Base-by-base conservation (phyloP, 2,888 invertebrate species). In the Pristionchus mayeri region DNA sequence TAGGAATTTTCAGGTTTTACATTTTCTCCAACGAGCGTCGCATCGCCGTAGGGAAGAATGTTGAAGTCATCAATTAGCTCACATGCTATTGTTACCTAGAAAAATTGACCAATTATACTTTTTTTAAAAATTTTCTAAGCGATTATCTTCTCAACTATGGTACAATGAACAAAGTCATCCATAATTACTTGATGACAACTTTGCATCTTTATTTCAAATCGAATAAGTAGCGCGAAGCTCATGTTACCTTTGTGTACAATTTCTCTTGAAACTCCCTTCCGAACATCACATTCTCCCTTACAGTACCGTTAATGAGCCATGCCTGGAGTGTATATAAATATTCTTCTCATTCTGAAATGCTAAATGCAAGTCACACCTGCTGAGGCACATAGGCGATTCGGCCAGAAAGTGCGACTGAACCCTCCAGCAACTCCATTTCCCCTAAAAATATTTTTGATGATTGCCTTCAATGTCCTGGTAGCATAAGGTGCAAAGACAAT, bases 261-360 rank as follows among this genome's bases (percentile, higher is more conserved):
- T 94, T 94, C 85, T 95, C 95, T 91, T 97, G 95, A 78, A 95
- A 94, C 0, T 94, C 91, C 88, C 95, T 95, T 21, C 97, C 97
- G 94, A 98, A 99, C 44, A 97, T 93, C 87, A 99, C 96, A 93
- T 98, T 98, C 92, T 98, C 96, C 91, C 96, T 95, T 44, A 98
- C 94, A 0, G 97, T 97, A 3, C 96, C 96, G 94, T 98, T 98
- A 93, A 98, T 98, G 85, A 98, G 98, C 98, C 98, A 98, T 0
- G 98, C 97, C 94, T 71, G 4, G 30, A 13, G 44, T 44, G 44
- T 44, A 9, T 6, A 44, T 6, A 9, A 44, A 9, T 44, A 9
- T 9, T 44, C 13, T 44, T 9, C 13, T 60, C n/a, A 2, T 4
- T 13, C 7, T 30, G 13, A 30, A 7, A 13, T 13, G 27, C 13